Base-by-base conservation (phyloP, 2,797 vertebrate species). In the Girardinus metallicus region DNA sequence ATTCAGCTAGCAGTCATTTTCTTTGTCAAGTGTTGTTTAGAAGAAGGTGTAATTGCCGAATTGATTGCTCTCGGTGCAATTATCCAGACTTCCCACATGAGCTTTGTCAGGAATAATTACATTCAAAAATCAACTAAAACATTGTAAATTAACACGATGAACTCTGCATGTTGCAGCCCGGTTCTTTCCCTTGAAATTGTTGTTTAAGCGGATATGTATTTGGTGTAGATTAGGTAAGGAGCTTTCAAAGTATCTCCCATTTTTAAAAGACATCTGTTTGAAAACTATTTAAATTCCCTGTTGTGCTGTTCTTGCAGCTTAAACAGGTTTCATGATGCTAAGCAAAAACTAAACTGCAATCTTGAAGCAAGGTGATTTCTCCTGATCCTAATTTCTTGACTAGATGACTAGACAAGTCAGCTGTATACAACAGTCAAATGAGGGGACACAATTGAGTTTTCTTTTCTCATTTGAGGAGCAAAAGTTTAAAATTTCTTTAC, bases 11-110 rank as follows among this genome's bases (percentile, higher is more conserved):
- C 51, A 49, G 4, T 43, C 8, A 41, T 75, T 78, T 62, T 72
- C 60, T 77, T 73, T 75, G 29, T 41, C 12, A 51, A 77, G 57
- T 57, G 44, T 73, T 75, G 34, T 79, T 85, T 80, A 55, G 21
- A 68, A 80, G 57, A 77, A 68, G 21, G 51, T 31, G 12, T 47
- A 71, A 76, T 79, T 70, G 46, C 49, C 13, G 21, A 13, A 46
- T 66, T 73, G 46, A 77, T 80, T 53, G 41, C 26, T 72, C 74
- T 75, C 34, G 47, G 5, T 74, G 39, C 39, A 70, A 70, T 70
- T 70, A 70, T 70, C 66, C 66, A 43, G 66, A 70, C 66, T 70
- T 70, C 66, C 66, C 66, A 47, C 13, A 36, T 72, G 23, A 49
- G 64, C 21, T 41, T 76, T 76, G 23, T 71, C 41, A 70, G 21